Conservation (phyloP, 2,888 invertebrate species). For the Lacanobia oleracea region DNA sequence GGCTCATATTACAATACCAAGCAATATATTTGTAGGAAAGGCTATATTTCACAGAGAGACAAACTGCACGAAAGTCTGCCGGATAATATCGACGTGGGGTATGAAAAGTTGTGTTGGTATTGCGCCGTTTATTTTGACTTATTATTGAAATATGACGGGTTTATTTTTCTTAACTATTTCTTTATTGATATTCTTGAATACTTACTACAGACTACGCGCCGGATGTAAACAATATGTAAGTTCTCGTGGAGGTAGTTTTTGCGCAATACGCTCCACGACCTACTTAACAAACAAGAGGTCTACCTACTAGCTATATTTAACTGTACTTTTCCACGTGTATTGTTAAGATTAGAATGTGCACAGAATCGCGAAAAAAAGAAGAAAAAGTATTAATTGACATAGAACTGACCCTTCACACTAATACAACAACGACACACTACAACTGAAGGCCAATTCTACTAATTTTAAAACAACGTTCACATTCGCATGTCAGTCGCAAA, state of each 20-base stretch:
- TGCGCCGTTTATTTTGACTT: constrained; percentile 42
- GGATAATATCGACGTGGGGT: constrained; percentile 49
- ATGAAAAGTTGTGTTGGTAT: constrained; percentile 38
- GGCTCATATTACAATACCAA: constrained; percentile 52
- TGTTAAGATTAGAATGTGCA: too few relatives aligned
- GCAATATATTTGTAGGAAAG: constrained; percentile 47
- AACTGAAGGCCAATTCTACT: too few relatives aligned
- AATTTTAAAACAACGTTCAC: too few relatives aligned
- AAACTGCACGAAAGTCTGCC: constrained; percentile 53
- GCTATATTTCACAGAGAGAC: constrained; percentile 56
- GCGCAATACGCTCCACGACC: neutral
- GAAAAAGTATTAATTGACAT: too few relatives aligned
- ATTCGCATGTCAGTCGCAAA: too few relatives aligned
- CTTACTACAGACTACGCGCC: too few relatives aligned
- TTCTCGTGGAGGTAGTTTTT: neutral
- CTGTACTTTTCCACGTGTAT: too few relatives aligned
- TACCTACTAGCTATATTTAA: too few relatives aligned
- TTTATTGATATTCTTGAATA: neutral
- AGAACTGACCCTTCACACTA: too few relatives aligned
- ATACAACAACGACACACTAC: too few relatives aligned
- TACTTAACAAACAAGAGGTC: too few relatives aligned
- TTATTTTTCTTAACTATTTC: neutral
- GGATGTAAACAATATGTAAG: neutral
- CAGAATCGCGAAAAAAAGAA: too few relatives aligned
- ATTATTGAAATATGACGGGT: constrained; percentile 1